Evolutionary conservation across 1,140 invertebrate species (phyloP).

Genomic region (Achatina immaculata): DNA sequence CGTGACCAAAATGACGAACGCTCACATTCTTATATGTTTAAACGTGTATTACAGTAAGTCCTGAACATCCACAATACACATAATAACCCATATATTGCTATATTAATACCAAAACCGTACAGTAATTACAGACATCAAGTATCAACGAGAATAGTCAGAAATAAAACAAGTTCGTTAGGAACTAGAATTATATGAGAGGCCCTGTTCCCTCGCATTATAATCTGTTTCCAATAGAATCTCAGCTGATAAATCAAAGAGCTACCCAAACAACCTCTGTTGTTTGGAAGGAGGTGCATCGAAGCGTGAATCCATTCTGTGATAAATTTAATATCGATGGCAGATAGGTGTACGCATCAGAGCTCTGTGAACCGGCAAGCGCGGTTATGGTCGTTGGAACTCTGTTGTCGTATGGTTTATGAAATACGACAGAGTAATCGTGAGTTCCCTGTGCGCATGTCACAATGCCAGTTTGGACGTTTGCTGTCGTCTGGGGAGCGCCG

Average conservation of each 20-base stretch:
- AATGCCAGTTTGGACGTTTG: neutral
- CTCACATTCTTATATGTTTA: too few species aligned
- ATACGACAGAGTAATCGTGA: neutral
- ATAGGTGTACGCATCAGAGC: neutral
- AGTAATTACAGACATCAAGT: too few species aligned
- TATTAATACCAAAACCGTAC: too few species aligned
- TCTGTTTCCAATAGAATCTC: too few species aligned
- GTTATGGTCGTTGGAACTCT: neutral
- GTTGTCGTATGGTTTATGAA: neutral
- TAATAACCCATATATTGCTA: too few species aligned
- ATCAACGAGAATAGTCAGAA: too few species aligned
- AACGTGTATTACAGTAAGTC: too few species aligned
- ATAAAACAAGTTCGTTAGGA: too few species aligned
- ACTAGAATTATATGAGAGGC: too few species aligned
- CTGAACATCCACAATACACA: too few species aligned
- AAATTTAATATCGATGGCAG: neutral
- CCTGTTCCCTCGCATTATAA: too few species aligned
- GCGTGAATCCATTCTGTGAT: neutral
- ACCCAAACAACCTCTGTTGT: neutral
- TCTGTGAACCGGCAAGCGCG: neutral
- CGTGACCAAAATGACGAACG: too few species aligned
- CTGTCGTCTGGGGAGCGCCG: neutral
- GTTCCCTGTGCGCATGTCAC: neutral
- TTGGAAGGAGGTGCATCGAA: neutral
- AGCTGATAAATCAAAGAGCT: neutral